Conservation (phyloP, 2,888 invertebrate species). For the Octonoba sinensis region DNA sequence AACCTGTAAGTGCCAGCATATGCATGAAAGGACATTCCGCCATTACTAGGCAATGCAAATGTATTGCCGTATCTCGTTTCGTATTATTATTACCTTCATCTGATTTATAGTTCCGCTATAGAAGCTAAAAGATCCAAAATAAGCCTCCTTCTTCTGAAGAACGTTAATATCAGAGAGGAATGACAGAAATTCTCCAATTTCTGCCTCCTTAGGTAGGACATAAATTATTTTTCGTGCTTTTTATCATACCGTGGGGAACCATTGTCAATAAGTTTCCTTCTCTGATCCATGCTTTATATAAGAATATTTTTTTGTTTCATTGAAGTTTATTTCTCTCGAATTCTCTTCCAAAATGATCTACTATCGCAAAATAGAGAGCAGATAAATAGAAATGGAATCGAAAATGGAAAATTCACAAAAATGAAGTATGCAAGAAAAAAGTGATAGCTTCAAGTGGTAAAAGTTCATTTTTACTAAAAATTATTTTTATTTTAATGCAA, state of each 20-base stretch:
- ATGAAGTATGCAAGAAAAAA: too few relatives aligned
- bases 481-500: too few relatives aligned
- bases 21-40: constrained; percentile 1
- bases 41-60: constrained; percentile 39
- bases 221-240: constrained; percentile 45
- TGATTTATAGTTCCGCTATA: constrained; percentile 39
- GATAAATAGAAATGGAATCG: background rate
- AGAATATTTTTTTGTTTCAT: constrained; percentile 18
- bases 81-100: constrained; percentile 44
- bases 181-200: constrained; percentile 49
- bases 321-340: background rate
- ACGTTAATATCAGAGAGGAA: constrained; percentile 47
- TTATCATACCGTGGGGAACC: constrained; percentile 37
- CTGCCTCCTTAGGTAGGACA: constrained; percentile 44
- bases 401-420: background rate
- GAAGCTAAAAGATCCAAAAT: constrained; percentile 21
- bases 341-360: background rate
- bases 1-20: too few relatives aligned
- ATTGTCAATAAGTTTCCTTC: constrained; percentile 51
- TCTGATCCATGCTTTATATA: constrained; percentile 16
- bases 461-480: too few relatives aligned
- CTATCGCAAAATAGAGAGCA: background rate
- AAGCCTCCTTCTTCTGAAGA: constrained; percentile 9
- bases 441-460: too few relatives aligned
- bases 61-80: constrained; percentile 24